Conservation (phyloP, 2,888 invertebrate genomes). For the Lacanobia oleracea region DNA sequence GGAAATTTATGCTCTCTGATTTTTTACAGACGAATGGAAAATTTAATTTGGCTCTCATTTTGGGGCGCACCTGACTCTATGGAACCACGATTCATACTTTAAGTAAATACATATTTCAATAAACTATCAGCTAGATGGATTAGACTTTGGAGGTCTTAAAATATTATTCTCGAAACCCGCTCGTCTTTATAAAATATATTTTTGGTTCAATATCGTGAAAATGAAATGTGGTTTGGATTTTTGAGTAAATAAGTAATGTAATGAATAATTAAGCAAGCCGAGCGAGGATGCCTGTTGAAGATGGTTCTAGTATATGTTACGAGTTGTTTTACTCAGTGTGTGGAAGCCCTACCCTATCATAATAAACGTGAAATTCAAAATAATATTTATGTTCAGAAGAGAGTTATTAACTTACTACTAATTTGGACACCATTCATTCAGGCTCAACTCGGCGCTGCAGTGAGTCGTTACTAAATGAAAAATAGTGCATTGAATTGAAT, state of each 20-base stretch:
- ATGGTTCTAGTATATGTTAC: conserved; percentile 17
- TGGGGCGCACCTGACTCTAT: conserved; percentile 46
- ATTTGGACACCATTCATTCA: conserved; percentile 48
- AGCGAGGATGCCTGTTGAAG: conserved; percentile 3
- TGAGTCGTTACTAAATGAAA: conserved; percentile 66
- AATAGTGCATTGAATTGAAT: conserved; percentile 66
- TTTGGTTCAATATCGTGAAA: conserved; percentile 14
- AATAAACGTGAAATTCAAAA: conserved; percentile 27
- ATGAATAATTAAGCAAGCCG: conserved; percentile 40
- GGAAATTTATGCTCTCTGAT: conserved; percentile 64
- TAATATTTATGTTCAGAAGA: conserved; percentile 25
- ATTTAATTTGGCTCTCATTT: conserved; percentile 68
- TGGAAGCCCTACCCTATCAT: conserved; percentile 8
- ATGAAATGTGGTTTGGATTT: conserved; percentile 16
- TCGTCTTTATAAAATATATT: conserved; percentile 13
- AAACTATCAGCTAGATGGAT: conserved; percentile 38
- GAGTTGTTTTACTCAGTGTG: conserved; percentile 19
- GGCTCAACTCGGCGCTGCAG: conserved; percentile 37
- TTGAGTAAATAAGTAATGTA: conserved; percentile 29
- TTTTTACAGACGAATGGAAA: conserved; percentile 68
- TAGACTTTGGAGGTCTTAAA: conserved; percentile 32
- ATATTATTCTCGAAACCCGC: conserved; percentile 15
- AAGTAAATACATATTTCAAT: conserved; percentile 37
- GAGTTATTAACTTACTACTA: conserved; percentile 30
- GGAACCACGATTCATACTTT: conserved; percentile 15